A percentile compares a stretch with the other conserved stretches of the same genome.
Evolutionary conservation across 2,113 vertebrate species (phyloP).

Genomic region (Upupa epops): DNA sequence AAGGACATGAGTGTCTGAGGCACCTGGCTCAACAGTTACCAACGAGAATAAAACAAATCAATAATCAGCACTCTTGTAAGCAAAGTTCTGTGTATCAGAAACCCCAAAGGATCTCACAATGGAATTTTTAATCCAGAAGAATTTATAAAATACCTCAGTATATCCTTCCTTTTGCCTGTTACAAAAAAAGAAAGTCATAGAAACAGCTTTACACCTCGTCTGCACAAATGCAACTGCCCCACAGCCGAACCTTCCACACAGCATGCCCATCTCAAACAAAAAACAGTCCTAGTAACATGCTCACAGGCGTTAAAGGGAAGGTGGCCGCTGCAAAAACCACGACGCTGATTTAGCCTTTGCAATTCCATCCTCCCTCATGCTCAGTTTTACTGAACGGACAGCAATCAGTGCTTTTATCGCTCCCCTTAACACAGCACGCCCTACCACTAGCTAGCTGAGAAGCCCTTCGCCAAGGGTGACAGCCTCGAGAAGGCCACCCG

Average conservation of each 20-base stretch:
- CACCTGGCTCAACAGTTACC: not conserved
- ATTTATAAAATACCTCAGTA: accelerated
- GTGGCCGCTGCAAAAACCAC: accelerated
- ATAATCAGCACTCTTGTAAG: not conserved
- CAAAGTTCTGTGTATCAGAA: not conserved
- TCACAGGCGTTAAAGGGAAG: accelerated
- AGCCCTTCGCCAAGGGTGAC: not conserved
- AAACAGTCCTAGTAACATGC: not conserved
- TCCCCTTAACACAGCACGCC: accelerated
- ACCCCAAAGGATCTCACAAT: not conserved
- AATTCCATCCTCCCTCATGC: accelerated
- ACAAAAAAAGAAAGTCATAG: accelerated
- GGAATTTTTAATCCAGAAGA: not conserved
- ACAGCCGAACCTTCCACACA: accelerated
- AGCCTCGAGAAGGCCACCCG: accelerated
- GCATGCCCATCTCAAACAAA: not conserved
- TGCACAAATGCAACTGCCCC: not conserved
- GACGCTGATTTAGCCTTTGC: accelerated
- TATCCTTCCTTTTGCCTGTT: accelerated
- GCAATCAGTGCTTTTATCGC: accelerated
- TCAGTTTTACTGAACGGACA: accelerated
- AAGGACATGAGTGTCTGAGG: not conserved
- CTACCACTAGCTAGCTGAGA: accelerated
- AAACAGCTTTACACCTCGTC: accelerated
- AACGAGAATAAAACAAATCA: not conserved